phyloP scores from a whole-genome alignment of 2,113 vertebrate species.

The Nycticebus coucang region DNA sequence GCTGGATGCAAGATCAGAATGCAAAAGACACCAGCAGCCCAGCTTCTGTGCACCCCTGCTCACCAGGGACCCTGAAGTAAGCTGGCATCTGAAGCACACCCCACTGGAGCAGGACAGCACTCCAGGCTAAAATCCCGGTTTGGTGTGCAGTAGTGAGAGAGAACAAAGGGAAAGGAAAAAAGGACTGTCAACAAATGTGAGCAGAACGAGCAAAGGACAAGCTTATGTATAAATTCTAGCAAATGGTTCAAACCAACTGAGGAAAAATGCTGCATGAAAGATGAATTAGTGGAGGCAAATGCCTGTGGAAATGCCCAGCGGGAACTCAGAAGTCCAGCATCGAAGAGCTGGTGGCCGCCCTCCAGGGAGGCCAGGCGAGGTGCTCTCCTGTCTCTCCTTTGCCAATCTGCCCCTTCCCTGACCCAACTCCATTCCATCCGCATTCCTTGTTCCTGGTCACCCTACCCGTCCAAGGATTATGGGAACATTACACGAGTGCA shows the following conservation, averaged over 20 bases:
- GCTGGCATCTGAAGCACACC: not conserved
- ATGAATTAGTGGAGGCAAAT: not conserved
- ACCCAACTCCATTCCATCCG: too few relatives aligned
- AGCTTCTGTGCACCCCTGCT: not conserved
- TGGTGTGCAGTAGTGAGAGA: not conserved
- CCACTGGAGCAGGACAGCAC: not conserved
- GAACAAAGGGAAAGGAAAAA: slow-evolving; percentile 2
- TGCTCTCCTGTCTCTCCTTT: not conserved
- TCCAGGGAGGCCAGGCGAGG: accelerated
- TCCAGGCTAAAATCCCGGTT: not conserved
- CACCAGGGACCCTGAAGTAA: not conserved
- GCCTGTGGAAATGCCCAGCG: not conserved
- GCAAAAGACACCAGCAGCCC: not conserved
- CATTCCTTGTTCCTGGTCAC: not conserved
- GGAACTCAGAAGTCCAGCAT: too few relatives aligned
- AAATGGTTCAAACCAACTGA: not conserved
- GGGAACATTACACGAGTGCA: not conserved
- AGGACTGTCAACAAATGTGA: not conserved
- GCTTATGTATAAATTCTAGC: not conserved
- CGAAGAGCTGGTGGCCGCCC: not conserved
- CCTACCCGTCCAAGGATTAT: not conserved
- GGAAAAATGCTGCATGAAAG: not conserved
- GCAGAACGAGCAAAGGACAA: slow-evolving; percentile 20
- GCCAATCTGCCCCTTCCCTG: not conserved
- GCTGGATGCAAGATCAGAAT: slow-evolving; percentile 40